Base-by-base conservation (phyloP, 2,113 vertebrate genomes). In the Rhinoderma darwinii region DNA sequence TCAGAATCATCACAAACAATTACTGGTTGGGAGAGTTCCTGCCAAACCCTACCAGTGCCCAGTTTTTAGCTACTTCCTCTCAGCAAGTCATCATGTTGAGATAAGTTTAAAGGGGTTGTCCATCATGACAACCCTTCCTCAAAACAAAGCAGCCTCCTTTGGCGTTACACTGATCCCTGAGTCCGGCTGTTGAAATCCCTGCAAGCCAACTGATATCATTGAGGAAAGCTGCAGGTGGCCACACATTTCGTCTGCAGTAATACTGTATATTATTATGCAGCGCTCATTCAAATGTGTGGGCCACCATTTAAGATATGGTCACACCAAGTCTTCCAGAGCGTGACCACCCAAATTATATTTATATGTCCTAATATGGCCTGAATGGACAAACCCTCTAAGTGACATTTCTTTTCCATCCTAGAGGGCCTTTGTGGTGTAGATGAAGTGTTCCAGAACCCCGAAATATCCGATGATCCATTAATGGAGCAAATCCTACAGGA, bases 401-500 rank as follows among this genome's bases (percentile, higher is more conserved):
- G 7, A 2, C 15, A 61, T 61, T 66, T 85, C 4, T 83, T 68
- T 83, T 47, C 4, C 6, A 32, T 66, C 79, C 32, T 50, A 86
- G 84, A 86, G 12, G 70, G 37, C 59, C 30, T 70, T 10, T 66
- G 56, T 79, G 59, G 59, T 2, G 10, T 37, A 2, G 61, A 83
- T 50, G 63, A 68, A 22, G 43, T 50, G 20, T 83, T 83, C 30
- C 61, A 66, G n/a, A 47, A 30, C 17, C 27, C 41, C 50, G 63
- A 41, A 50, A 35, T 32, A 47, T 35, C 74, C 35, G 77, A 80
- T 43, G 76, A 86, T 11, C 7, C 63, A 56, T 50, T 0, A 25
- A 81, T 96, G 89, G 91, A 95, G 68, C 92, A 94, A 88, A 90
- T 96, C 86, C 94, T 95, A 18, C 89, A 90, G 86, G 95, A 97